Conservation (phyloP, 2,113 vertebrate genomes). For the Bombycilla garrulus region DNA sequence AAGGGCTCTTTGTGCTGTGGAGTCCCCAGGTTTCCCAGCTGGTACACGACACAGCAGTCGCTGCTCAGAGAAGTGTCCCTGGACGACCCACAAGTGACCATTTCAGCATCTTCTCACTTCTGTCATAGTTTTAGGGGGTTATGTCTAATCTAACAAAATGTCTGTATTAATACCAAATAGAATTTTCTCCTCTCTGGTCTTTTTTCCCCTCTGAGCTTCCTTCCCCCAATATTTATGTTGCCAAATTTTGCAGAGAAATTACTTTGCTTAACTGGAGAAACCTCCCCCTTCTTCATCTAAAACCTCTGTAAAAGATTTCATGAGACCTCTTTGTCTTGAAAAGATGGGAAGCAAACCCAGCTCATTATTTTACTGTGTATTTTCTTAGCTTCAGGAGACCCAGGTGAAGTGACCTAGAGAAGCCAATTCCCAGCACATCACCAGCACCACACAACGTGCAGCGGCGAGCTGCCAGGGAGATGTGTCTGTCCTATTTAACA, state of each 20-base stretch:
- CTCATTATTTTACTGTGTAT: background rate
- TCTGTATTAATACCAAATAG: rapidly evolving
- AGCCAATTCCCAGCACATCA: background rate
- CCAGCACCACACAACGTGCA: background rate
- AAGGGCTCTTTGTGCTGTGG: background rate
- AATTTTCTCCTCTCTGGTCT: background rate
- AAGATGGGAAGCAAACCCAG: background rate
- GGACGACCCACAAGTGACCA: background rate
- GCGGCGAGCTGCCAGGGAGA: background rate
- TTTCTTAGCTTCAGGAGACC: background rate
- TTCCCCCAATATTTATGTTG: background rate
- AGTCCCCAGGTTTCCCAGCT: background rate
- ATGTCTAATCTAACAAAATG: background rate
- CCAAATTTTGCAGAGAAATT: background rate
- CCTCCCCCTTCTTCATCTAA: background rate
- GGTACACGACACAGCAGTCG: rapidly evolving
- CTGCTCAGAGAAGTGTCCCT: background rate
- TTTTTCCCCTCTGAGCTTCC: background rate
- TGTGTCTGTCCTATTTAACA: background rate
- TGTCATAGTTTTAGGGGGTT: rapidly evolving
- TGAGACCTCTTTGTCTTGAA: background rate
- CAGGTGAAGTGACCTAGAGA: background rate
- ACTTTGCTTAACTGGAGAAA: background rate
- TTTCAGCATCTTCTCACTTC: background rate
- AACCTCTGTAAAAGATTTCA: background rate